A percentile compares a stretch with the other conserved stretches of the same genome.
These are phyloP conservation scores for Rhincodon typus DNA, from an alignment of 2,797 vertebrate genomes.

Conservation along the genomic window DNA sequence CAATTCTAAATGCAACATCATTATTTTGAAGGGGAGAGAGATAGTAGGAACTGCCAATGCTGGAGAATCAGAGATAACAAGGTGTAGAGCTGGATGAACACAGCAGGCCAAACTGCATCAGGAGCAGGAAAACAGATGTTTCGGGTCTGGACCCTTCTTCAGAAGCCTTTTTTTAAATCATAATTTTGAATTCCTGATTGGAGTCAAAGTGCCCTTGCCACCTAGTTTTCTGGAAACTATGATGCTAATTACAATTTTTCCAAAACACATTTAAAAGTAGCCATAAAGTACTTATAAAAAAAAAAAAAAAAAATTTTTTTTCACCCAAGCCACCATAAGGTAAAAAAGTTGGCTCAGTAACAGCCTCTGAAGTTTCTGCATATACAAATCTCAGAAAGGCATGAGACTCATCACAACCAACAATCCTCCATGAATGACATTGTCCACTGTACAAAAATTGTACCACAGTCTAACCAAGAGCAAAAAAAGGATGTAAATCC, in stretches of 20 bases:
- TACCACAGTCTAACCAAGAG: neutral
- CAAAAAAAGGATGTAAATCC: neutral
- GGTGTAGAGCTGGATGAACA: no score
- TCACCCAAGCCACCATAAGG: neutral
- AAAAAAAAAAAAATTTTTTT: no score
- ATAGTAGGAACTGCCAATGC: no score
- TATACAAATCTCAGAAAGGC: slow-evolving; percentile 59
- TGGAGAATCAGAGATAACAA: no score
- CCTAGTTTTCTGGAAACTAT: neutral
- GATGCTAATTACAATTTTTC: neutral
- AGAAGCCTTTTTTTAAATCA: no score
- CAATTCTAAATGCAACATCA: no score
- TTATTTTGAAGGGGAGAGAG: no score
- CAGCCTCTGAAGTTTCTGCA: slow-evolving; percentile 71
- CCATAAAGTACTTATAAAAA: neutral
- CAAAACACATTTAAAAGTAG: neutral
- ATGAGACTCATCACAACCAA: slow-evolving; percentile 57
- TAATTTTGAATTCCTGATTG: no score
- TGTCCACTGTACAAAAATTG: neutral
- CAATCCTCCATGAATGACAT: neutral
- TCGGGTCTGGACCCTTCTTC: no score
- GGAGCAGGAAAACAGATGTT: no score
- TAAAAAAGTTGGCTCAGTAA: slow-evolving; percentile 59
- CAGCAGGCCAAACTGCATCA: no score
- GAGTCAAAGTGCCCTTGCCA: neutral